phyloP scores from a whole-genome alignment of 2,888 invertebrate genomes.

The Sylvicola cinctus region DNA sequence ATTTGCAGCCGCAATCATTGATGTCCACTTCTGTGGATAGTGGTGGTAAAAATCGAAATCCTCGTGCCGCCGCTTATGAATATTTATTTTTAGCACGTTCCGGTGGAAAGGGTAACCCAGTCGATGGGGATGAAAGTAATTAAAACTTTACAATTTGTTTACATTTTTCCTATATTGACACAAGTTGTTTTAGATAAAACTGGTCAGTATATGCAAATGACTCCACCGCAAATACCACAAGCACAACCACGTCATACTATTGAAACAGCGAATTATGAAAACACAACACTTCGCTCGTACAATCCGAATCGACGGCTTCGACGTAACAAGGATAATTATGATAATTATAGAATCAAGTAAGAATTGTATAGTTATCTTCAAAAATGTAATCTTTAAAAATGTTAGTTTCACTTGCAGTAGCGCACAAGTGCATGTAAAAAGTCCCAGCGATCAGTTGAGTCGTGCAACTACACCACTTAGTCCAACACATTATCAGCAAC shows the following conservation, averaged over 20 bases:
- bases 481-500: constrained; percentile 77
- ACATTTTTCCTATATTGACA: no score
- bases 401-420: no score
- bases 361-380: constrained; percentile 4
- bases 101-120: constrained; percentile 19
- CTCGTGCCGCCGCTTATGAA: constrained; percentile 29
- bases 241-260: not conserved
- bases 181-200: no score
- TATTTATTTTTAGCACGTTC: constrained; percentile 41
- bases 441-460: no score
- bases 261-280: not conserved
- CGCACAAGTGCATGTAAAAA: no score
- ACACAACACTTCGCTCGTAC: constrained; percentile 17
- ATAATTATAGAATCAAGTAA: constrained; percentile 8
- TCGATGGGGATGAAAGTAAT: no score
- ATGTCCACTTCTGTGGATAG: constrained; percentile 7
- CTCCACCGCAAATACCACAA: constrained; percentile 8
- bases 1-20: constrained; percentile 27
- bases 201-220: constrained; percentile 6
- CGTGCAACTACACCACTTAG: constrained; percentile 40
- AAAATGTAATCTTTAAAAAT: not conserved
- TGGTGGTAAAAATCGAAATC: not conserved
- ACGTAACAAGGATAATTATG: constrained; percentile 20
- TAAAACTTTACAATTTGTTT: no score
- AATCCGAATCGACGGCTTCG: constrained; percentile 24